phyloP scores from a whole-genome alignment of 2,113 vertebrate genomes.

The Empidonax alnorum region DNA sequence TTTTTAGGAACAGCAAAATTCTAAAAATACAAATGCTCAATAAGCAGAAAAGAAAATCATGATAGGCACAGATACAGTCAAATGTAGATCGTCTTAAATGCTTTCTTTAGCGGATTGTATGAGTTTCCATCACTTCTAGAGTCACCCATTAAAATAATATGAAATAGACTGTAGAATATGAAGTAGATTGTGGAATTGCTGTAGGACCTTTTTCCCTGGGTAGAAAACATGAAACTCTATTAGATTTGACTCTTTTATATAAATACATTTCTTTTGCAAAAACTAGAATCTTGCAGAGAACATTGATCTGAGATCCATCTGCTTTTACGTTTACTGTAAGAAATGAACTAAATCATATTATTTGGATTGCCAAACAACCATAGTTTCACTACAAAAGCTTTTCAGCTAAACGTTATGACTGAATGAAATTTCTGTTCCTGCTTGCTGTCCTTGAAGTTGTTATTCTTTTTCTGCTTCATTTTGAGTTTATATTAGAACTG shows the following conservation, averaged over 20 bases:
- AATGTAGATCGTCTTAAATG: background rate
- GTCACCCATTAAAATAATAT: background rate
- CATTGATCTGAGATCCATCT: background rate
- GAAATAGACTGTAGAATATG: background rate
- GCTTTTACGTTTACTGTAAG: background rate
- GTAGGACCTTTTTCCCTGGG: background rate
- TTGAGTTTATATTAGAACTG: background rate
- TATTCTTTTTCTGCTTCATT: background rate
- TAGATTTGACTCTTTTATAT: background rate
- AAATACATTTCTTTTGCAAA: background rate
- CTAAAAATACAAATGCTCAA: too few relatives aligned
- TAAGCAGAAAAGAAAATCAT: too few relatives aligned
- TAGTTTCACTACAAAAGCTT: background rate
- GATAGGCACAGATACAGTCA: too few relatives aligned
- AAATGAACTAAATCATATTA: background rate
- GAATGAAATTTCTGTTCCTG: background rate
- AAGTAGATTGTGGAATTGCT: background rate
- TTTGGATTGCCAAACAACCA: background rate
- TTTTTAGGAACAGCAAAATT: too few relatives aligned
- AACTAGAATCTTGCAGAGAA: background rate
- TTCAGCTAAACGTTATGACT: background rate
- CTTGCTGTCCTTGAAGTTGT: background rate
- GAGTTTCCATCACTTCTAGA: background rate
- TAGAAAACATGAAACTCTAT: background rate
- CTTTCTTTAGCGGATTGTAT: background rate